Evolutionary conservation across 2,888 invertebrate species (phyloP), one percentile per base, ranked within the genome.

Genomic region (Cheilosia impressa): DNA sequence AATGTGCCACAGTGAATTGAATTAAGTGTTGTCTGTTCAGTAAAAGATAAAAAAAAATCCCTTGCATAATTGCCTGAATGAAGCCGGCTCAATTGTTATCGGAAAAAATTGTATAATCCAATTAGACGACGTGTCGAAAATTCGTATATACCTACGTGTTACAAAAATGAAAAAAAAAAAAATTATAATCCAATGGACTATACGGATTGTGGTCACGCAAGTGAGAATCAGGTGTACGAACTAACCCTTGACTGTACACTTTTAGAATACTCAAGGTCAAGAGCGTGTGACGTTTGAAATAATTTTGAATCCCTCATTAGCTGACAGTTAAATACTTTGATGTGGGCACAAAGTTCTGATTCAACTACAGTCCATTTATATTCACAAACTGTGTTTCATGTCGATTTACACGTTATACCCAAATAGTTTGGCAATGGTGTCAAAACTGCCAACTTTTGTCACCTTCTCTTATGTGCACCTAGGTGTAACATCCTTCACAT

Each of bases 61-160:
- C 55, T 55, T n/a, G 7, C 9, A 9, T 55, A 27, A 5, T 34
- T 60, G 43, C 22, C 19, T 22, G 22, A 41, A 38, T 45, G 17
- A 73, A 73, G 53, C 72, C 72, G 72, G 72, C 62, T 53, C 45
- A 55, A 31, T 73, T 62, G 52, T 60, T 71, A 71, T 71, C 71
- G 47, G 10, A 31, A n/a, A 17, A 41, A 13, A 45, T 7, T 24
- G 2, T 65, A 52, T 73, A 63, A 73, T 55, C 19, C 15, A 43
- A 66, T 75, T 75, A 34, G 34, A 27, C 65, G 57, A 57, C 65
- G 65, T 55, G 22, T 10, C 57, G 31, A 47, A 65, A 19, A 17
- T 27, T 17, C 41, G 19, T 27, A 71, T 27, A 71, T 71, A 27
- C 27, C 27, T 27, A 50, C 38, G 38, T 73, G 65, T 15, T 34